phyloP scores from a whole-genome alignment of 2,797 vertebrate species.

The Forpus xanthops region DNA sequence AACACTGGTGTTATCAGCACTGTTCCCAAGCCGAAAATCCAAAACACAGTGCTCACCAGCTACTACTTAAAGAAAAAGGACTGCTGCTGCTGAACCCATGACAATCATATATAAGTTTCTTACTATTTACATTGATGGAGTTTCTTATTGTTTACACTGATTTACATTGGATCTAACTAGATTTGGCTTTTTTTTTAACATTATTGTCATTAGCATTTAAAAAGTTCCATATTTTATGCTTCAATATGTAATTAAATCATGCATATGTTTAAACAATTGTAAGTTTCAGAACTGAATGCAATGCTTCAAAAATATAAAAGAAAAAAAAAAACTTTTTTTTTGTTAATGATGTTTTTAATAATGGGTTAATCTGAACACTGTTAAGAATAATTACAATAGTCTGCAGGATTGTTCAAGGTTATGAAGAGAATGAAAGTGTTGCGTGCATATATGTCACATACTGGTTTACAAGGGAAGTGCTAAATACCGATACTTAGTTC shows the following conservation, averaged over 20 bases:
- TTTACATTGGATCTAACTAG: neutral
- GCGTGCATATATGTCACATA: neutral
- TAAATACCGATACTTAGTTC: neutral
- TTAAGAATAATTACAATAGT: neutral
- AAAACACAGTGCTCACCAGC: too few relatives aligned
- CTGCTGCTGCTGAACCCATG: too few relatives aligned
- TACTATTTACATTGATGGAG: neutral
- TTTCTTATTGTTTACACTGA: neutral
- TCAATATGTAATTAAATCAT: neutral
- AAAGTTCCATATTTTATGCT: neutral
- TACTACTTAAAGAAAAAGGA: too few relatives aligned
- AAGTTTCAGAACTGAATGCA: neutral
- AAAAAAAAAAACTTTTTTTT: neutral
- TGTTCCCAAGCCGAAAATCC: too few relatives aligned
- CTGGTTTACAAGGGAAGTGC: neutral
- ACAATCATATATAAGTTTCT: neutral
- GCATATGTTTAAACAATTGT: neutral
- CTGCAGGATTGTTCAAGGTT: neutral
- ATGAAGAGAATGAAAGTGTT: neutral
- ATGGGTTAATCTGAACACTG: neutral
- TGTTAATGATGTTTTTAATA: neutral
- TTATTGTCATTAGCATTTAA: neutral
- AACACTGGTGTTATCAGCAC: too few relatives aligned
- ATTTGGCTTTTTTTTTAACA: neutral
- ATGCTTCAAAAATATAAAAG: neutral